Conservation (phyloP, 92 coral and sea anemone species). For the Isaurus tuberculatus region DNA sequence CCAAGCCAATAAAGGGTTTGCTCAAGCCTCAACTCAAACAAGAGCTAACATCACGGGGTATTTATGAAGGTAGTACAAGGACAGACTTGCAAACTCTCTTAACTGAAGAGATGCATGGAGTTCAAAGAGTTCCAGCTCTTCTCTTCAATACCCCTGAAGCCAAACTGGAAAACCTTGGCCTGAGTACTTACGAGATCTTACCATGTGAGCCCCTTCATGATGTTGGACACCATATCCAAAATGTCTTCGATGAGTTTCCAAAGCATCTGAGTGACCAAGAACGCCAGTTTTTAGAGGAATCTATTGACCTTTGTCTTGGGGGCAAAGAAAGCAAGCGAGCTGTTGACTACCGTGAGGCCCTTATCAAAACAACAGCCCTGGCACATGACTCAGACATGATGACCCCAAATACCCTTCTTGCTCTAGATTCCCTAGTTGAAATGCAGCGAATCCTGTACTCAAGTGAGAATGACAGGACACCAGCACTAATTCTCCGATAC, state of each 20-base stretch:
- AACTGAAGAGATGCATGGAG: background rate
- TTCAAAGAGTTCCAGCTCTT: background rate
- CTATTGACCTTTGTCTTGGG: slow-evolving; percentile 22
- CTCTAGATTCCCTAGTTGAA: slow-evolving; percentile 57
- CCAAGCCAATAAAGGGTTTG: too few relatives aligned
- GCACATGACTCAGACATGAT: slow-evolving; percentile 50
- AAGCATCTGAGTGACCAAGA: slow-evolving; percentile 46
- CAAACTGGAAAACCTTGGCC: too few relatives aligned
- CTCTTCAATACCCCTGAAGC: background rate
- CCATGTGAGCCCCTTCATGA: too few relatives aligned
- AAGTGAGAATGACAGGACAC: slow-evolving; percentile 40
- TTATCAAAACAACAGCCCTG: slow-evolving; percentile 52
- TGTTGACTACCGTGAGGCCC: slow-evolving; percentile 49
- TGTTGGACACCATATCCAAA: slow-evolving; percentile 53
- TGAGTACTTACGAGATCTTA: too few relatives aligned
- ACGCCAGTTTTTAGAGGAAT: slow-evolving; percentile 23
- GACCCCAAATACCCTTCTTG: slow-evolving; percentile 31
- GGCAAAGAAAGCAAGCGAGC: slow-evolving; percentile 64
- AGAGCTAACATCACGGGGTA: too few relatives aligned
- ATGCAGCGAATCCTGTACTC: slow-evolving; percentile 59
- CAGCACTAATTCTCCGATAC: slow-evolving; percentile 58
- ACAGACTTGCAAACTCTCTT: background rate
- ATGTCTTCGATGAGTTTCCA: slow-evolving; percentile 55
- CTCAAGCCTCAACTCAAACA: too few relatives aligned
- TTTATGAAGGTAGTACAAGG: too few relatives aligned